Conservation (phyloP, 2,888 invertebrate species). For the Onchidella celtica region DNA sequence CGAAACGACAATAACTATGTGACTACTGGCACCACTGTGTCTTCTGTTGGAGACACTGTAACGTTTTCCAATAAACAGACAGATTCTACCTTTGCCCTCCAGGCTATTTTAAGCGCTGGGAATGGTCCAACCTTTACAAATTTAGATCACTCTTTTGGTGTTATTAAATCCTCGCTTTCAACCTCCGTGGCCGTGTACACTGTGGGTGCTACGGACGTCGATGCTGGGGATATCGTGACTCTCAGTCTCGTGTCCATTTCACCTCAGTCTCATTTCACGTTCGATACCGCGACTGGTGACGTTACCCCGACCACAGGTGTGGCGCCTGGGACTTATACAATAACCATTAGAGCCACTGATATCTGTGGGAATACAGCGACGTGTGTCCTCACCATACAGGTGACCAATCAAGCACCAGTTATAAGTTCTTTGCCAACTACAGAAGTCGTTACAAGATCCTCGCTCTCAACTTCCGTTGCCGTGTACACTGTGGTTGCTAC, state of each 20-base stretch:
- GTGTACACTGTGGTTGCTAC: not conserved
- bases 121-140: not conserved
- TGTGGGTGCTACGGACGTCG: not conserved
- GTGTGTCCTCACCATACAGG: not conserved
- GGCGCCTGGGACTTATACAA: conserved; percentile 4
- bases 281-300: conserved; percentile 5
- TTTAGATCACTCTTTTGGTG: not conserved
- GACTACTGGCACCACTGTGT: not conserved
- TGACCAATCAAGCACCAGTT: not conserved
- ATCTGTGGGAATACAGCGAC: not conserved
- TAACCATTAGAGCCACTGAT: conserved; percentile 3
- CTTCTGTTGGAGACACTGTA: not conserved
- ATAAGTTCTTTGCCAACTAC: not conserved
- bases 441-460: no score
- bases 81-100: not conserved
- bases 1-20: not conserved
- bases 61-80: not conserved
- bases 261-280: not conserved
- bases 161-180: not conserved
- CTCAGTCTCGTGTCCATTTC: not conserved
- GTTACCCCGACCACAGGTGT: not conserved
- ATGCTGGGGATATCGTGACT: not conserved
- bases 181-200: not conserved
- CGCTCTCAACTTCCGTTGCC: not conserved
- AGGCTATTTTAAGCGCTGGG: not conserved